Conservation (phyloP, 2,888 invertebrate species). For the Drosophila pseudotalamancana region DNA sequence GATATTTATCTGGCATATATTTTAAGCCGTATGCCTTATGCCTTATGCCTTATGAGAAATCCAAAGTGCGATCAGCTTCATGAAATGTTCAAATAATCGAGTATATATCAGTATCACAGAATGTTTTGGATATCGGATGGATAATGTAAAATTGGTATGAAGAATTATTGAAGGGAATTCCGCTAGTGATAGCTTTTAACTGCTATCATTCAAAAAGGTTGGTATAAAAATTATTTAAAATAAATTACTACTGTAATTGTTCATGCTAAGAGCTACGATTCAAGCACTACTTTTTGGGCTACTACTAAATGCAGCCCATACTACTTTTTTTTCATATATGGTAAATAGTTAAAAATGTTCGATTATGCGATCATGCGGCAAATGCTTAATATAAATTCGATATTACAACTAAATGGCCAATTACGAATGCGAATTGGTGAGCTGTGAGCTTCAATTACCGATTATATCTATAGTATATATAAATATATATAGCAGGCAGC, state of each 20-base stretch:
- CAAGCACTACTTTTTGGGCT: conserved; percentile 46
- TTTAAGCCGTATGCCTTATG: conserved; percentile 24
- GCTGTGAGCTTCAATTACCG: conserved; percentile 37
- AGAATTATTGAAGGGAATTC: no score
- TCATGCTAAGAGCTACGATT: conserved; percentile 65
- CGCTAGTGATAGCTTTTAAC: not conserved
- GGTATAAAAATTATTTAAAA: conserved; percentile 12
- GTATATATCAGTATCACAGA: not conserved
- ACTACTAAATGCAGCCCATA: conserved; percentile 33
- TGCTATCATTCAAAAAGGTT: not conserved
- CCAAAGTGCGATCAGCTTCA: conserved; percentile 3
- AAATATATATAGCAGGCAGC: conserved; percentile 43
- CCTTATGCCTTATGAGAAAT: conserved; percentile 20
- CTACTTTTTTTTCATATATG: conserved; percentile 23
- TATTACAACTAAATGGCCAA: conserved; percentile 68
- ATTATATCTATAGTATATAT: conserved; percentile 29
- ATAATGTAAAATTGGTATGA: no score
- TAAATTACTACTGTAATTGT: conserved; percentile 18
- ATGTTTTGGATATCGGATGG: not conserved
- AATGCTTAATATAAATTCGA: conserved; percentile 61
- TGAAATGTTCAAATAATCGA: not conserved
- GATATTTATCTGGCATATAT: conserved; percentile 13
- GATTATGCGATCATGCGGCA: conserved; percentile 43
- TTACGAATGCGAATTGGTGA: conserved; percentile 63
- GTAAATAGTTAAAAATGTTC: conserved; percentile 4